A percentile compares a stretch with the other conserved stretches of the same genome.
Conservation (phyloP, 2,797 vertebrate species). For the Cirrhinus molitorella region DNA sequence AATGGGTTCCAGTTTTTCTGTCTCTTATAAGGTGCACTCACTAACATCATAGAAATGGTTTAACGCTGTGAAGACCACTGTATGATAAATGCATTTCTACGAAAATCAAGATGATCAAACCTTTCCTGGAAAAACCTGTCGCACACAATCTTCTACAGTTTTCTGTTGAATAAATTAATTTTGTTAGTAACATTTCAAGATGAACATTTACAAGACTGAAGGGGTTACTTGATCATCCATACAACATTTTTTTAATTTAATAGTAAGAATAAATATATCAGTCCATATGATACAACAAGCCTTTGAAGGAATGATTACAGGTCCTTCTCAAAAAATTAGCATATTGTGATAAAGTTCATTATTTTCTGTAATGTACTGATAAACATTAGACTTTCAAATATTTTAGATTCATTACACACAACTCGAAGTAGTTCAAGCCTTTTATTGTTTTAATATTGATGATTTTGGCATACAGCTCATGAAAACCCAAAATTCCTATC, state of each 20-base stretch:
- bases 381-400: too few species aligned
- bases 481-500: too few species aligned
- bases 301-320: not conserved
- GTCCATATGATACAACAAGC: not conserved
- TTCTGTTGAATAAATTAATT: not conserved
- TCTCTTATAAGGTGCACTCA: not conserved
- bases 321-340: too few species aligned
- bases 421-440: too few species aligned
- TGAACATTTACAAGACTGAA: not conserved
- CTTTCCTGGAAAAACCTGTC: not conserved
- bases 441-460: too few species aligned
- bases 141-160: not conserved
- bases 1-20: slow-evolving; percentile 27
- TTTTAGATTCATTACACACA: too few species aligned
- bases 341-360: too few species aligned
- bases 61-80: not conserved
- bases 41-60: not conserved
- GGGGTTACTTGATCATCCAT: not conserved
- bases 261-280: not conserved
- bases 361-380: too few species aligned
- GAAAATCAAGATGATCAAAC: too few species aligned
- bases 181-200: not conserved
- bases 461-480: too few species aligned
- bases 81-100: not conserved
- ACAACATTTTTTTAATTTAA: not conserved